Conservation (phyloP, 2,113 vertebrate species). For the Neofelis nebulosa region DNA sequence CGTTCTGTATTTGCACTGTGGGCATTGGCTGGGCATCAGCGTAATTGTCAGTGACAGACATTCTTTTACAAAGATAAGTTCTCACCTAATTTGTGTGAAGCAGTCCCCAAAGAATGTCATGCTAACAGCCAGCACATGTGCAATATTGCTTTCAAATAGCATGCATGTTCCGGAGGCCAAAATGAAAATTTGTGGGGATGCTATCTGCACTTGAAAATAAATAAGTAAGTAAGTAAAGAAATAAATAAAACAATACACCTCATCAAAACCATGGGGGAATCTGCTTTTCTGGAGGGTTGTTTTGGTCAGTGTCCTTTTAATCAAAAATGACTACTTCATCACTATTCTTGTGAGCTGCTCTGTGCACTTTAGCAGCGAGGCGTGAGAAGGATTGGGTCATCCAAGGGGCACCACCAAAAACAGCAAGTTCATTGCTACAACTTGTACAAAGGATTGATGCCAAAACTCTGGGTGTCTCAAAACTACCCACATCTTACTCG, state of each 20-base stretch:
- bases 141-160: slow-evolving; percentile 62
- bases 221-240: neutral
- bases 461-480: neutral
- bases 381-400: neutral
- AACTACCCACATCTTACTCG: neutral
- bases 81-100: slow-evolving; percentile 72
- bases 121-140: slow-evolving; percentile 43
- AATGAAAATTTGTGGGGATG: slow-evolving; percentile 65
- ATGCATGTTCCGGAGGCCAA: slow-evolving; percentile 56
- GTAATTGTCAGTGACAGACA: slow-evolving; percentile 70
- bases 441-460: neutral
- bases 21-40: slow-evolving; percentile 52
- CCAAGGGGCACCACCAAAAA: neutral
- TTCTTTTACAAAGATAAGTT: slow-evolving; percentile 71
- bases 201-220: slow-evolving; percentile 57
- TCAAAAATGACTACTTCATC: slow-evolving; percentile 57
- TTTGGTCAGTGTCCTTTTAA: slow-evolving; percentile 41
- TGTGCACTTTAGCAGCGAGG: neutral
- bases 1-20: neutral
- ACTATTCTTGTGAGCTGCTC: neutral
- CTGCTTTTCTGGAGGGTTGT: neutral
- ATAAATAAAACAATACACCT: neutral
- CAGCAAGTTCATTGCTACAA: neutral
- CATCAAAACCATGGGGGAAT: neutral
- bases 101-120: slow-evolving; percentile 55